phyloP scores from a whole-genome alignment of 2,113 vertebrate species.

The Sinosuthora webbiana region DNA sequence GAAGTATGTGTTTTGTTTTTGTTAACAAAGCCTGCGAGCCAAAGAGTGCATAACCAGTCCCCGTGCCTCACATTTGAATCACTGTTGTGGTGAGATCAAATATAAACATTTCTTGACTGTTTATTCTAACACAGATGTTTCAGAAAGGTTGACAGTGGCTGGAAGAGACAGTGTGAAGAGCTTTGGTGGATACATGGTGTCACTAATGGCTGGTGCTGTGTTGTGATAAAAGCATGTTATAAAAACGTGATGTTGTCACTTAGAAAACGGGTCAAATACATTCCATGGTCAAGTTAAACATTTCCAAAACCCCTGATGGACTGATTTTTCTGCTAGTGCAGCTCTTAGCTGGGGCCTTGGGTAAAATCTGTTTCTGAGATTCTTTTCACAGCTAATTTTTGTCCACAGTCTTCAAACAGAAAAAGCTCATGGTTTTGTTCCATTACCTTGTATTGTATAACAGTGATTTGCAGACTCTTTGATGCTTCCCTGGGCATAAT shows the following conservation, averaged over 20 bases:
- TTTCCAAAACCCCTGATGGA: not conserved
- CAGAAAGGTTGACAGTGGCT: not conserved
- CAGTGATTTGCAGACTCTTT: not conserved
- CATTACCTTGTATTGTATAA: constrained; percentile 2
- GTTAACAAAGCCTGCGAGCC: not conserved
- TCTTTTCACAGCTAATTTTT: not conserved
- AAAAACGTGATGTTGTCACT: not conserved
- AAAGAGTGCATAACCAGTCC: not conserved
- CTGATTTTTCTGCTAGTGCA: not conserved
- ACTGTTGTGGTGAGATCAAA: constrained; percentile 2
- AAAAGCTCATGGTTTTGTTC: not conserved
- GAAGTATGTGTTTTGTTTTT: not conserved
- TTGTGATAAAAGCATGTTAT: not conserved
- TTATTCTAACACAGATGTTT: not conserved
- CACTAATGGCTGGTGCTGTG: not conserved
- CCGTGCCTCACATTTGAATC: not conserved
- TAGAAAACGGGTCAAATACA: not conserved
- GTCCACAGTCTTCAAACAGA: not conserved
- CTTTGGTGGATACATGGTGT: not conserved
- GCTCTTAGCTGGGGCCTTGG: not conserved
- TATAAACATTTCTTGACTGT: not conserved
- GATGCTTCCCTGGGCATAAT: not conserved
- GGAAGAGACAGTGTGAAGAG: not conserved
- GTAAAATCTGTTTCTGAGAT: not conserved
- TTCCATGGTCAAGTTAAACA: not conserved